Conservation (phyloP, 2,888 invertebrate genomes). For the Erebia palarica region DNA sequence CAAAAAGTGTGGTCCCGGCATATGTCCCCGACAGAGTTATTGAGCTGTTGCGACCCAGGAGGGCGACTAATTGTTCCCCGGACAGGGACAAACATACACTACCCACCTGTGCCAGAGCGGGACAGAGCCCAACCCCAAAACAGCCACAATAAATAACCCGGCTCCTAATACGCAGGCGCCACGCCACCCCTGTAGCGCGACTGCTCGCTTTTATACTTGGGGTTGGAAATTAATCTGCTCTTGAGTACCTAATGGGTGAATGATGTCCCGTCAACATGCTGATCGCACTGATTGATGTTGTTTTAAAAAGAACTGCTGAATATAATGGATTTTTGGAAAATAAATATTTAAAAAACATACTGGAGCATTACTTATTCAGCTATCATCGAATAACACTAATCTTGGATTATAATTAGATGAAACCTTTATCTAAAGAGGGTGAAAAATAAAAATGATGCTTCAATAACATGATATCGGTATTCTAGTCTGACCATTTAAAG, state of each 20-base stretch:
- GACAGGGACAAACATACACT: constrained; percentile 44
- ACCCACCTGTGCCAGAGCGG: constrained; percentile 41
- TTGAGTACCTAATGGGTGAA: background rate
- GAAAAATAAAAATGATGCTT: background rate
- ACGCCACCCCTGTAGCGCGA: constrained; percentile 55
- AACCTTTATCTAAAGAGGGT: background rate
- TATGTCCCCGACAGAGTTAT: constrained; percentile 44
- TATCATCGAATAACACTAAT: no score
- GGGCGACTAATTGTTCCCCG: constrained; percentile 57
- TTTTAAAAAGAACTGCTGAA: background rate
- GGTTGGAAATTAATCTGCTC: constrained; percentile 5
- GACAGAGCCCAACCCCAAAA: constrained; percentile 53
- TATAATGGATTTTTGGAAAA: background rate
- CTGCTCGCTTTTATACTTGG: constrained; percentile 53
- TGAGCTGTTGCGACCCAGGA: constrained; percentile 45
- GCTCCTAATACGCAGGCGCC: constrained; percentile 73
- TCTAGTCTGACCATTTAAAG: background rate
- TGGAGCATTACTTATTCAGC: no score
- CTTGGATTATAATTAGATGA: no score
- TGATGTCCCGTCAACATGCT: constrained; percentile 2
- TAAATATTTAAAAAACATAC: no score
- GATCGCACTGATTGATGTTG: background rate
- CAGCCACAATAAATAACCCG: constrained; percentile 71
- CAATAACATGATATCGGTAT: background rate
- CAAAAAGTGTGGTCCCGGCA: constrained; percentile 43